Base-by-base conservation (phyloP, 2,888 invertebrate genomes). In the Hyposoter didymator region DNA sequence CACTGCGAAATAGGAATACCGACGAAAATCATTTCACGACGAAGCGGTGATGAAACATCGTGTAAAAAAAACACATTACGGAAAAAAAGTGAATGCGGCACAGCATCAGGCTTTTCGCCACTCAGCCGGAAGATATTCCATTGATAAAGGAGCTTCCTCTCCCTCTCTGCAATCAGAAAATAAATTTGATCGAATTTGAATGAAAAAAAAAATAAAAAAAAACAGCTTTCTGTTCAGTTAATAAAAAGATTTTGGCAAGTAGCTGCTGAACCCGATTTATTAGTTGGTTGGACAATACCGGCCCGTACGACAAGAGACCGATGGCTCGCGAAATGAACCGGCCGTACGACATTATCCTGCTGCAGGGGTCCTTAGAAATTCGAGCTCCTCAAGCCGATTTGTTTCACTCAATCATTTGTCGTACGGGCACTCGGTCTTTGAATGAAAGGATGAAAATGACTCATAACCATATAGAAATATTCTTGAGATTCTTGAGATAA, bases 1-100 rank as follows among this genome's bases (percentile, higher is more conserved):
- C 64, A 39, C 47, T 17, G 17, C 47, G 14, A 52, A 76, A 76
- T 76, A 22, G 76, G 19, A 47, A 66, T 32, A 76, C 49, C 66
- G 35, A 12, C 19, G 52, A 66, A 66, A 76, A 72, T 79, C 14
- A 79, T 79, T 79, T 62, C 62, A 76, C 76, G 66, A 76, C 52
- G 66, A 49, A 19, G 43, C 32, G n/a, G 62, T 35, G 28, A 70
- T 32, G 32, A 78, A 59, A 62, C 22, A 74, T 70, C 32, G 49
- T 5, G 59, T 22, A 22, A 10, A 74, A 43, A 64, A 64, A 17
- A n/a, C 12, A 17, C 28, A 45, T 47, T 75, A 14, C 10, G n/a
- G 22, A 62, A 64, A 32, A 62, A 10, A 39, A 39, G 39, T 39
- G 10, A 39, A 39, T 39, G n/a, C n/a, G 39, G 8, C 39, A 8